Conservation (phyloP, 1,140 invertebrate genomes). For the Wasmannia auropunctata region DNA sequence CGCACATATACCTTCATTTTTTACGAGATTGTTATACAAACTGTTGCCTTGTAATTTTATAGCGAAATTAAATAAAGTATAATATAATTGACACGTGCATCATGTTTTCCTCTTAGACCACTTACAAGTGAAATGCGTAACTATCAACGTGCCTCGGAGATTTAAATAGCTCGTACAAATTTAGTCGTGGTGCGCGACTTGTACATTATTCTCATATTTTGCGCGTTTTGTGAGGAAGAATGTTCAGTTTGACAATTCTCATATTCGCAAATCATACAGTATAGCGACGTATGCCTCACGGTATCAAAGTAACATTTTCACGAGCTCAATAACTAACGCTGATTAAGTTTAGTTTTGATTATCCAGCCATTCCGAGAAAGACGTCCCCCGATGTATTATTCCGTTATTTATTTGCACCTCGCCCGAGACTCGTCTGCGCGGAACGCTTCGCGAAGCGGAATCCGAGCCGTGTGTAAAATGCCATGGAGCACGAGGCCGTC, state of each 20-base stretch:
- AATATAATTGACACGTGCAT: neutral
- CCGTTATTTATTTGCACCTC: slow-evolving; percentile 8
- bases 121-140: neutral
- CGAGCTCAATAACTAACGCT: neutral
- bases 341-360: neutral
- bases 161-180: neutral
- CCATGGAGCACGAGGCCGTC: slow-evolving; percentile 33
- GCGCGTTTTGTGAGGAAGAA: too few relatives aligned
- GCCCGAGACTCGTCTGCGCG: neutral
- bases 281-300: neutral
- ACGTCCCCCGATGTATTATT: neutral
- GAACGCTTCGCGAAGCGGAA: neutral
- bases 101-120: neutral
- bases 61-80: neutral
- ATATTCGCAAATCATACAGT: neutral
- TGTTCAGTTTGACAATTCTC: neutral
- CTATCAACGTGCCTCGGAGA: neutral
- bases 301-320: slow-evolving; percentile 2
- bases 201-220: neutral
- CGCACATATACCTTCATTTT: neutral
- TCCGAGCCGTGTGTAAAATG: slow-evolving; percentile 1
- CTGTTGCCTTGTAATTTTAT: neutral
- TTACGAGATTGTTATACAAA: neutral
- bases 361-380: neutral
- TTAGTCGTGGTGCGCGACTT: neutral